phyloP scores from a whole-genome alignment of 2,888 invertebrate species.

The Microctonus aethiopoides region DNA sequence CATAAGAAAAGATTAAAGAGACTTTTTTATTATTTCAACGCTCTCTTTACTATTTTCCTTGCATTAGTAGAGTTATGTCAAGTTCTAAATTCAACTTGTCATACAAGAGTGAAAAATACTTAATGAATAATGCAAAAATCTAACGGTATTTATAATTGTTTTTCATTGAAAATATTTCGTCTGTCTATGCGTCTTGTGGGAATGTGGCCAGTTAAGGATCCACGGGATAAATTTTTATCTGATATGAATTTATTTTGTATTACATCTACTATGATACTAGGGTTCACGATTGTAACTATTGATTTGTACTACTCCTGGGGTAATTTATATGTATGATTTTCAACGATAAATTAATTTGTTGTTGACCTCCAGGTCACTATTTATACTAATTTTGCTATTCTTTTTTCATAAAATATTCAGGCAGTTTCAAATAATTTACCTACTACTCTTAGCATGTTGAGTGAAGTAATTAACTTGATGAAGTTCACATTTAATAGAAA shows the following conservation, averaged over 20 bases:
- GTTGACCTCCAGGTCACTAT: not conserved
- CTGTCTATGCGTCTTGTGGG: constrained; percentile 48
- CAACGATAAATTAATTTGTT: not conserved
- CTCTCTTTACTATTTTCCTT: no score
- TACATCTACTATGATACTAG: no score
- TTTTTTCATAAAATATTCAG: no score
- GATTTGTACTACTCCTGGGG: not conserved
- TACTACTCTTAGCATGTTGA: constrained; percentile 36
- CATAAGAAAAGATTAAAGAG: not conserved
- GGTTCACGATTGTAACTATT: no score
- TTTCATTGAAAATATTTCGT: constrained; percentile 42
- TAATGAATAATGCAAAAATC: not conserved
- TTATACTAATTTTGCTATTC: not conserved
- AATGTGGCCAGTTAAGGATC: constrained; percentile 46
- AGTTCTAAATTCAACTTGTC: no score
- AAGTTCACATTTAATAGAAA: constrained; percentile 41
- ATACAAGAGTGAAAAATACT: not conserved
- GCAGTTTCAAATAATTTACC: constrained; percentile 42
- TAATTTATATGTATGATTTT: not conserved
- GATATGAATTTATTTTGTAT: not conserved
- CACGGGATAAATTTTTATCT: constrained; percentile 35
- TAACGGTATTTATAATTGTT: not conserved
- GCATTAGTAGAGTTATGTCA: no score
- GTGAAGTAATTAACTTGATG: constrained; percentile 40
- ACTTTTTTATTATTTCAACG: not conserved